A percentile compares a stretch with the other conserved stretches of the same genome.
These are phyloP conservation scores for Peromyscus leucopus DNA, from an alignment of 2,113 vertebrate species.

Conservation along the genomic window DNA sequence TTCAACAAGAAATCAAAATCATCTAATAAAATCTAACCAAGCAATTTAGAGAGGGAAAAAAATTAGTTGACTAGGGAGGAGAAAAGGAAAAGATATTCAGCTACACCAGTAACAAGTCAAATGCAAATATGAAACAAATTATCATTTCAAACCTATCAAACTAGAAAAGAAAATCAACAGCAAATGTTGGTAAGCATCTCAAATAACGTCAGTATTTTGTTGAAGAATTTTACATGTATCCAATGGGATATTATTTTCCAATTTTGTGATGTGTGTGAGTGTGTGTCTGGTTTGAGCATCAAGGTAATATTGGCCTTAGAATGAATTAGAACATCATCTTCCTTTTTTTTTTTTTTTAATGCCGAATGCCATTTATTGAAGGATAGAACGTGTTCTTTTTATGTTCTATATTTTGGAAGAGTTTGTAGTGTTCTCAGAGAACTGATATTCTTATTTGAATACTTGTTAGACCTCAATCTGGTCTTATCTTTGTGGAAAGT, in stretches of 20 bases:
- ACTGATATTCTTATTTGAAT: slow-evolving; percentile 10
- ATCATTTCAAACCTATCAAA: slow-evolving; percentile 33
- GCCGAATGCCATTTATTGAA: no score
- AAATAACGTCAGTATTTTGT: slow-evolving; percentile 40
- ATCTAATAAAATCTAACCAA: neutral
- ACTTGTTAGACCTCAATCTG: slow-evolving; percentile 25
- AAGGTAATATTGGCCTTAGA: neutral
- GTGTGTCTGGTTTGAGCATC: neutral
- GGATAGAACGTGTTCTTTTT: neutral
- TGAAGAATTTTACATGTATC: slow-evolving; percentile 36
- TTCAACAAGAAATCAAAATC: slow-evolving; percentile 65
- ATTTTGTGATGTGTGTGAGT: neutral
- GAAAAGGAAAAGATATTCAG: slow-evolving; percentile 52
- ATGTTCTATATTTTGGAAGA: neutral
- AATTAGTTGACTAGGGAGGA: neutral
- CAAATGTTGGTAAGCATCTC: slow-evolving; percentile 16
- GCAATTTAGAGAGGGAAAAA: slow-evolving; percentile 21
- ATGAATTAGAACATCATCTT: neutral
- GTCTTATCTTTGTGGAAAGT: neutral
- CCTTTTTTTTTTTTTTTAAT: no score
- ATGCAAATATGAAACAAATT: slow-evolving; percentile 33
- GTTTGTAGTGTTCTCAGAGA: neutral
- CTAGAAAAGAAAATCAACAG: slow-evolving; percentile 25
- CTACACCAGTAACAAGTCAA: slow-evolving; percentile 29
- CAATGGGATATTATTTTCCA: neutral